Base-by-base conservation (phyloP, 2,888 invertebrate species). In the Epistrophe eligans region DNA sequence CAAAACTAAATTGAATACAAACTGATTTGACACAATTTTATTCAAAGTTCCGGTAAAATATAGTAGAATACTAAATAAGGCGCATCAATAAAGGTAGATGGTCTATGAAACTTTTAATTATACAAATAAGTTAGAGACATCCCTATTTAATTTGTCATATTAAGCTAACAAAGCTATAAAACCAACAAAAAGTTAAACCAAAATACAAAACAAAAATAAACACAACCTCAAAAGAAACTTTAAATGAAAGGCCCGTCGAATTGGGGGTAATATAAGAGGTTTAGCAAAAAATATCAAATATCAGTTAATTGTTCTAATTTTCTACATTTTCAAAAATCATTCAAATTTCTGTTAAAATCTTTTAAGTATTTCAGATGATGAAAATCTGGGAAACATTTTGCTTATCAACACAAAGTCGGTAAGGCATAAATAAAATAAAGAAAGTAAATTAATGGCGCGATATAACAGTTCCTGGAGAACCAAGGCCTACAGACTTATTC, bases 41-140 rank as follows among this genome's bases (percentile, higher is more conserved):
- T 57, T 24, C 28, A 55, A 8, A 55, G 28, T 28, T 28, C 28
- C 13, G 28, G 55, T 8, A 28, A 55, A 52, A 13, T 52, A 24
- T 52, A 24, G 24, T 7, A 24, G 8, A 55, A 55, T 6, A 55
- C 28, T 55, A 15, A 15, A 55, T 55, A 15, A 28, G 28, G 24
- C 24, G 24, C 28, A 50, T 19, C 13, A 52, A 55, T 3, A 32
- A 28, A 24, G 3, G 28, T 13, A 55, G 4, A 15, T 15, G 3
- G 24, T 24, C 19, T 24, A 43, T 40, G 5, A 40, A 24, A 17
- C 50, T 50, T 8, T 32, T 32, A 32, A 58, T 70, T 40, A 19
- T 17, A 52, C 58, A 77, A 60, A 77, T 77, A 28, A 77, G 19
- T 60, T 60, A 60, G 77, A 60, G 40, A 52, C 60, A 60, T 70